These are phyloP conservation scores for Tachysurus fulvidraco DNA, from an alignment of 2,113 vertebrate genomes.

Conservation along the genomic window DNA sequence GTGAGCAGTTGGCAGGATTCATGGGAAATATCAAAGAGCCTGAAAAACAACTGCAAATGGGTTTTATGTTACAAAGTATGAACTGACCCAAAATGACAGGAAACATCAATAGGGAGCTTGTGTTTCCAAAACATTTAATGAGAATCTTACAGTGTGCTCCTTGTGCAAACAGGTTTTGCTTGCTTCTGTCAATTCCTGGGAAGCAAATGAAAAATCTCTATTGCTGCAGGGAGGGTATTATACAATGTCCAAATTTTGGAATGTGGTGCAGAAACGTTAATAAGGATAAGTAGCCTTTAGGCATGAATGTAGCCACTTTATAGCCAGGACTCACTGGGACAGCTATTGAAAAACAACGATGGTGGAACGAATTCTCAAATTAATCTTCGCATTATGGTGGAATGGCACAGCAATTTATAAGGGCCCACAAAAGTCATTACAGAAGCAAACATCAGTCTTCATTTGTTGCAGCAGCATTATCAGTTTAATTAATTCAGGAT, in stretches of 20 bases:
- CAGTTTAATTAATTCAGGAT: conserved; percentile 50
- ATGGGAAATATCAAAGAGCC: conserved; percentile 66
- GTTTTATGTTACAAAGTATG: conserved; percentile 69
- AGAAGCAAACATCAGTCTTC: conserved; percentile 46
- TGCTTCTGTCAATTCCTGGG: conserved; percentile 7
- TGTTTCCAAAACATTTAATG: conserved; percentile 62
- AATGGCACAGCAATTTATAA: conserved; percentile 41
- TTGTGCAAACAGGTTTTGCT: conserved; percentile 28
- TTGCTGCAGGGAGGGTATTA: conserved; percentile 21
- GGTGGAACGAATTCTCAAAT: conserved; percentile 49
- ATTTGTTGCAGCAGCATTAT: conserved; percentile 50
- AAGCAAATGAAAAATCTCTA: conserved; percentile 30
- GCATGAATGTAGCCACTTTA: conserved; percentile 39
- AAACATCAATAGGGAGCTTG: conserved; percentile 52
- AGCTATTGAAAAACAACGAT: conserved; percentile 36
- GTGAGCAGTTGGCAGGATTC: conserved; percentile 67
- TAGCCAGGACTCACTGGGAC: conserved; percentile 17
- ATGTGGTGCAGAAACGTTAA: conserved; percentile 21
- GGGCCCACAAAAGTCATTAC: conserved; percentile 42
- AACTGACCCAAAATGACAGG: conserved; percentile 71
- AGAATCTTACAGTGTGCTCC: conserved; percentile 42
- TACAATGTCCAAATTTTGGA: conserved; percentile 35
- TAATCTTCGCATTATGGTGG: conserved; percentile 45
- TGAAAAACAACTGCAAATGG: conserved; percentile 70
- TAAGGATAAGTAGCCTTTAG: conserved; percentile 33